Percentiles rank a stretch among this genome's conserved stretches.
Evolutionary conservation across 1,140 invertebrate species (phyloP).

Genomic region (Pseudomyrmex dendroicus): DNA sequence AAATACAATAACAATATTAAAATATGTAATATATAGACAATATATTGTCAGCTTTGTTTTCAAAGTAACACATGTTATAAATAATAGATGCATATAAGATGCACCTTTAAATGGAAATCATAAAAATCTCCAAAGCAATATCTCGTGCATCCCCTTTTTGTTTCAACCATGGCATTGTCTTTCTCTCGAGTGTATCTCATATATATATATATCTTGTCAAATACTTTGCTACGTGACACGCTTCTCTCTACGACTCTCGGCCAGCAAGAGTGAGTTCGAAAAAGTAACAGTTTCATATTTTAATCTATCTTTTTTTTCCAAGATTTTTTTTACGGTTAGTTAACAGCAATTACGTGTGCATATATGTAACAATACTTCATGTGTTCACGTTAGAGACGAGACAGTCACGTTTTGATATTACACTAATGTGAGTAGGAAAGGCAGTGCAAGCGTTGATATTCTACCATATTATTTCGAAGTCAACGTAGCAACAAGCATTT

Average conservation of each 20-base stretch:
- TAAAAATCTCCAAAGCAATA: background rate
- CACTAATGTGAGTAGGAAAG: constrained; percentile 71
- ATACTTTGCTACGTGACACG: constrained; percentile 53
- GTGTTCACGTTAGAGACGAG: constrained; percentile 59
- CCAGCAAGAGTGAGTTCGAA: constrained; percentile 75
- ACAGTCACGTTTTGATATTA: constrained; percentile 69
- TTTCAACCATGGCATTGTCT: constrained; percentile 17
- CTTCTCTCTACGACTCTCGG: constrained; percentile 69
- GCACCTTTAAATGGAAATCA: too few species aligned
- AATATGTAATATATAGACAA: too few species aligned
- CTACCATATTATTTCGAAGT: constrained; percentile 64
- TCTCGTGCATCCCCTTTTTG: constrained; percentile 43
- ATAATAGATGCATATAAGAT: too few species aligned
- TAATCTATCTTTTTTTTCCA: constrained; percentile 21
- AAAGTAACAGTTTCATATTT: constrained; percentile 19
- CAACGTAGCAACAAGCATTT: constrained; percentile 6
- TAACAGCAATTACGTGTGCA: constrained; percentile 56
- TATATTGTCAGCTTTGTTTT: too few species aligned
- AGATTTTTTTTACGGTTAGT: constrained; percentile 28
- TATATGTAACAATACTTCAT: constrained; percentile 59
- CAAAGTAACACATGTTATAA: too few species aligned
- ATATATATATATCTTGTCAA: constrained; percentile 41
- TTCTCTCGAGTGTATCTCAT: constrained; percentile 9
- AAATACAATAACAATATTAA: too few species aligned
- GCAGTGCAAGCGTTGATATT: constrained; percentile 76